Evolutionary conservation across 2,113 vertebrate genomes (phyloP).

Genomic region (Centropristis striata): DNA sequence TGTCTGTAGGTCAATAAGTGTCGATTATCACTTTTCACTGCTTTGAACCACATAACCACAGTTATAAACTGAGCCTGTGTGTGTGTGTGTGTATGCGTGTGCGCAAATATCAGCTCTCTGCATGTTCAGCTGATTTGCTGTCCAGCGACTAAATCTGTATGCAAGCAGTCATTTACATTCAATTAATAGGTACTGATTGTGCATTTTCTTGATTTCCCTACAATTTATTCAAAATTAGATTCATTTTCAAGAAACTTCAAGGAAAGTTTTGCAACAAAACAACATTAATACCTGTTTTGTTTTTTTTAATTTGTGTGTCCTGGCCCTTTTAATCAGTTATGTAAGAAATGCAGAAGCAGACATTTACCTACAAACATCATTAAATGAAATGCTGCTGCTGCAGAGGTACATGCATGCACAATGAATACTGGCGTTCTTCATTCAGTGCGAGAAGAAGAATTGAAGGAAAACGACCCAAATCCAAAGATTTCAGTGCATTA

Average conservation of each 20-base stretch:
- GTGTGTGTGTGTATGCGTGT: background rate
- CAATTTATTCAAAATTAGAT: background rate
- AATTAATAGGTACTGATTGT: too few species aligned
- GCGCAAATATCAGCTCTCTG: too few species aligned
- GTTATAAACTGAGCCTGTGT: background rate
- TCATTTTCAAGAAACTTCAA: background rate
- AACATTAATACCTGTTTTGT: background rate
- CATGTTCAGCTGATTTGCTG: too few species aligned
- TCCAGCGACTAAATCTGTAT: too few species aligned
- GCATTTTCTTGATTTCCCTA: background rate
- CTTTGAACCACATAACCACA: background rate
- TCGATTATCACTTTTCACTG: background rate
- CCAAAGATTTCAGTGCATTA: background rate
- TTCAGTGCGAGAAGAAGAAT: background rate
- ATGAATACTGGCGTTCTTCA: background rate
- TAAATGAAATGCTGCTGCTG: background rate
- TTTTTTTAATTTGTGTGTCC: background rate
- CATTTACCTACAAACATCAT: background rate
- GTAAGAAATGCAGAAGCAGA: background rate
- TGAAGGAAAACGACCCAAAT: background rate
- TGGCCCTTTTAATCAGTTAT: background rate
- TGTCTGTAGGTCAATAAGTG: background rate
- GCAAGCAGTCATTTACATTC: too few species aligned
- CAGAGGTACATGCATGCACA: background rate
- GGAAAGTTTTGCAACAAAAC: too few species aligned